Percentiles rank a stretch among this genome's conserved stretches.
Evolutionary conservation across 2,888 invertebrate species (phyloP).

Genomic region (Sinohyriopsis cumingii): DNA sequence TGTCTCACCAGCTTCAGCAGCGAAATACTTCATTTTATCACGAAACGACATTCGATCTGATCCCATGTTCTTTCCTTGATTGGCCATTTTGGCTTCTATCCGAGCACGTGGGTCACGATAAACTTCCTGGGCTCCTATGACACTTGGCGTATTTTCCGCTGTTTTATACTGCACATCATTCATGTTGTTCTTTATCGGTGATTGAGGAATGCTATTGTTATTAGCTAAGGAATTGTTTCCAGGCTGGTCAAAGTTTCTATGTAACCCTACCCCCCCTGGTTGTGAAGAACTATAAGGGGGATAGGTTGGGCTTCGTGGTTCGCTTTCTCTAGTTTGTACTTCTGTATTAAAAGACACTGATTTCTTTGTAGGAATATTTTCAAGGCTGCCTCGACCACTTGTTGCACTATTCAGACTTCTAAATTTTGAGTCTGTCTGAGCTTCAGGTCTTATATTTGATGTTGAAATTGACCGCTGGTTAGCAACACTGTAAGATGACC

Average conservation of each 20-base stretch:
- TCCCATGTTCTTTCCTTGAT: constrained; percentile 41
- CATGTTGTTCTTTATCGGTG: constrained; percentile 23
- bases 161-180: constrained; percentile 45
- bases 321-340: constrained; percentile 63
- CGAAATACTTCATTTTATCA: constrained; percentile 99
- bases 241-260: constrained; percentile 10
- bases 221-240: constrained; percentile 13
- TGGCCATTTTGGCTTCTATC: constrained; percentile 82
- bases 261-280: constrained; percentile 9
- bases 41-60: constrained; percentile 93
- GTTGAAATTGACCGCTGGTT: constrained; percentile 15
- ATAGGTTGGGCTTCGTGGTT: constrained; percentile 34
- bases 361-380: constrained; percentile 67
- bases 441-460: constrained; percentile 9
- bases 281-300: constrained; percentile 43
- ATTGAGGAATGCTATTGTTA: constrained; percentile 16
- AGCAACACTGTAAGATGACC: constrained; percentile 81
- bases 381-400: constrained; percentile 34
- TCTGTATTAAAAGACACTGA: constrained; percentile 72
- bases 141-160: constrained; percentile 87
- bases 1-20: constrained; percentile 94
- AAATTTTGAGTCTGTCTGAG: constrained; percentile 14
- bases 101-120: constrained; percentile 94
- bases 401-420: constrained; percentile 22
- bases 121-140: constrained; percentile 98